phyloP scores from a whole-genome alignment of 2,797 vertebrate species.

The Sparidentex hasta region DNA sequence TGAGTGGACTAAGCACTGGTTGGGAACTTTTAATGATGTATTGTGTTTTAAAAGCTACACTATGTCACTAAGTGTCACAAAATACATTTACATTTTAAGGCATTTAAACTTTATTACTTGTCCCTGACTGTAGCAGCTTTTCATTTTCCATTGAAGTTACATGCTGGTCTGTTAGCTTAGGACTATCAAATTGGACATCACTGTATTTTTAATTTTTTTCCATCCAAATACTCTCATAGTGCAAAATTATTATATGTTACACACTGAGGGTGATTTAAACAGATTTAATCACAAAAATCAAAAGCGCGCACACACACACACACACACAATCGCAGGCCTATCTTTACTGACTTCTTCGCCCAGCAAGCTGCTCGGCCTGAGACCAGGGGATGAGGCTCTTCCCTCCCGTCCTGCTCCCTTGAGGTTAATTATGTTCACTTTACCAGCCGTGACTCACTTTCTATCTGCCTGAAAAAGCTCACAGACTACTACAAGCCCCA shows the following conservation, averaged over 20 bases:
- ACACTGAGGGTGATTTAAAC: conserved; percentile 1
- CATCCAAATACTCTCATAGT: background rate
- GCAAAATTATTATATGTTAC: conserved; percentile 9
- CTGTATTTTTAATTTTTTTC: background rate
- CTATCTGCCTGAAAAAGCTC: conserved; percentile 66
- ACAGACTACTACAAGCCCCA: conserved; percentile 52
- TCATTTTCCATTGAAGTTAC: background rate
- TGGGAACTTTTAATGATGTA: background rate
- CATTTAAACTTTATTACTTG: background rate
- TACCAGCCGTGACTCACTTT: conserved; percentile 77
- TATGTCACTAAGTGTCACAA: background rate
- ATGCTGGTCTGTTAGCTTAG: background rate
- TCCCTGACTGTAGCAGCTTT: conserved; percentile 7
- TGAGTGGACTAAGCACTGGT: background rate
- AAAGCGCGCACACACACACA: background rate
- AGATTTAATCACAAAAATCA: conserved; percentile 10
- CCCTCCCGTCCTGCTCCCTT: conserved; percentile 73
- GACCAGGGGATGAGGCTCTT: conserved; percentile 65
- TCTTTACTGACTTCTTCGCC: conserved; percentile 38
- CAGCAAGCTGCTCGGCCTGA: conserved; percentile 51
- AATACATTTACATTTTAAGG: too few species aligned
- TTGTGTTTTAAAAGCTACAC: background rate
- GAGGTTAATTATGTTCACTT: conserved; percentile 85
- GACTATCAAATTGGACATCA: background rate
- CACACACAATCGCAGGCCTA: background rate